Evolutionary conservation across 1,140 invertebrate genomes (phyloP).

Genomic region (Pseudomyrmex cubaensis): DNA sequence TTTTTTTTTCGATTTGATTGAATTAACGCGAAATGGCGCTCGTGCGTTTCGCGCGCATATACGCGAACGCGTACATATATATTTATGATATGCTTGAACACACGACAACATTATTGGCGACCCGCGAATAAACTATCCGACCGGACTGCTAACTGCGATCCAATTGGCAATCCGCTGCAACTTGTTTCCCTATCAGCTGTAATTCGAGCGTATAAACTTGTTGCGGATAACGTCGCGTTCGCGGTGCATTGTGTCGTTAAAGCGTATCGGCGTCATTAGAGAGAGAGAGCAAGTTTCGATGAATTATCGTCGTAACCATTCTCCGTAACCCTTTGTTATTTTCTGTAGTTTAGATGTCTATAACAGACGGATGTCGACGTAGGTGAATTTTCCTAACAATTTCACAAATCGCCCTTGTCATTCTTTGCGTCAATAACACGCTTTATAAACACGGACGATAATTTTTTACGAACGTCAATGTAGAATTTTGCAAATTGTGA

Average conservation of each 20-base stretch:
- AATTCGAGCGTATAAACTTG: slow-evolving; percentile 56
- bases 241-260: slow-evolving; percentile 26
- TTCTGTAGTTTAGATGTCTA: too few species aligned
- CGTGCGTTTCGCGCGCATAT: slow-evolving; percentile 20
- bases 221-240: slow-evolving; percentile 54
- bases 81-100: slow-evolving; percentile 51
- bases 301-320: slow-evolving; percentile 5
- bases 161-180: slow-evolving; percentile 57
- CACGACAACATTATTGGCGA: slow-evolving; percentile 31
- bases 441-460: too few species aligned
- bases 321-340: too few species aligned
- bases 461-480: too few species aligned
- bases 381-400: too few species aligned
- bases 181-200: slow-evolving; percentile 57
- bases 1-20: slow-evolving; percentile 42
- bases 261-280: slow-evolving; percentile 44
- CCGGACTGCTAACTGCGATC: slow-evolving; percentile 50
- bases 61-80: background rate
- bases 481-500: too few species aligned
- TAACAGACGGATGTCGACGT: too few species aligned
- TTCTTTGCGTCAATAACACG: too few species aligned
- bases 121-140: slow-evolving; percentile 51
- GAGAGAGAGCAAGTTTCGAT: background rate
- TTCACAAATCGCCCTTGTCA: too few species aligned
- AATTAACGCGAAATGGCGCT: slow-evolving; percentile 59